Evolutionary conservation across 2,888 invertebrate genomes (phyloP).

Genomic region (Strigamia transsilvanica): DNA sequence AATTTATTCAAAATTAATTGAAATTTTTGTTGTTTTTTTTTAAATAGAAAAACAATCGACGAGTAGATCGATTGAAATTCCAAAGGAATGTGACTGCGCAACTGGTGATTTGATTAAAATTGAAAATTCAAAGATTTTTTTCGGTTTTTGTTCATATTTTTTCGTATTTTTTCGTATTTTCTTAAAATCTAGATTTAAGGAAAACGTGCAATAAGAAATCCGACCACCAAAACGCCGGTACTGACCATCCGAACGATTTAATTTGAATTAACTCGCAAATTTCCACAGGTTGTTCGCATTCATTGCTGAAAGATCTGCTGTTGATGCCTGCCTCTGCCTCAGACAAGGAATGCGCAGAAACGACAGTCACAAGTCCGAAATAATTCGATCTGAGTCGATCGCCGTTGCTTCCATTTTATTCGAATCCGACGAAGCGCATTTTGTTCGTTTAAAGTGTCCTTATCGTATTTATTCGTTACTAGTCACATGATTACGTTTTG

Average conservation of each 20-base stretch:
- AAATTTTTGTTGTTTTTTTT: neutral
- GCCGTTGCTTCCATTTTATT: no score
- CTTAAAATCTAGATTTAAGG: neutral
- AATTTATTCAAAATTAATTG: neutral
- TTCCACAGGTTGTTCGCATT: constrained; percentile 11
- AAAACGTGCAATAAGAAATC: neutral
- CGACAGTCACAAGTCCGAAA: neutral
- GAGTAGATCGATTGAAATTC: neutral
- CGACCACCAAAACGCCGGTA: neutral
- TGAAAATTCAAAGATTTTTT: no score
- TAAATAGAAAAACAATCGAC: no score
- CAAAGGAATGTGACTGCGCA: no score
- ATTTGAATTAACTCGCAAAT: no score
- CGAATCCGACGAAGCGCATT: no score
- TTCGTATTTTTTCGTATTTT: no score
- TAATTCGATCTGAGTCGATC: neutral
- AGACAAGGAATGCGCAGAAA: neutral
- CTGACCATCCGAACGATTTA: no score
- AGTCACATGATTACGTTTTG: neutral
- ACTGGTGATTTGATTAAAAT: no score
- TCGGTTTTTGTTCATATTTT: no score
- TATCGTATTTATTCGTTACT: neutral
- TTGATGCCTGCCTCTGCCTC: constrained; percentile 9
- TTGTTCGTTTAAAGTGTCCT: neutral
- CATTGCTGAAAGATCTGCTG: constrained; percentile 52